Evolutionary conservation across 2,797 vertebrate genomes (phyloP), one percentile per base, ranked within the genome.

Genomic region (Poeciliopsis paucimaculata): DNA sequence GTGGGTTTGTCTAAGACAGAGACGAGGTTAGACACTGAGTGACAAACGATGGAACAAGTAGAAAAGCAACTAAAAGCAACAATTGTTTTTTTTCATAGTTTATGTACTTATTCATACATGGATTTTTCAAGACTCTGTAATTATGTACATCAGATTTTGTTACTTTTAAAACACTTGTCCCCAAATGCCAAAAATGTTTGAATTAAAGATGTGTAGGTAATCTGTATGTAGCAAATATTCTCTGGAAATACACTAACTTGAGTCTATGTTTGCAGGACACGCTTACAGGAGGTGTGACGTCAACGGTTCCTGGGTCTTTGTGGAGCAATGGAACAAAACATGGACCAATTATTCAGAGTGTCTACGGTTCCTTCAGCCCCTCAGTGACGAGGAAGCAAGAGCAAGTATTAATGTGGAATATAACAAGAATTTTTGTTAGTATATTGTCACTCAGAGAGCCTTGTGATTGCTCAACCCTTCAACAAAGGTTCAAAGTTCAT

Each of bases 271-370:
- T 77, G 20, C 78, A 96, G 96, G 96, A 66, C 90, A 95, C 57
- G 97, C 96, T 10, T 97, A 97, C 92, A 96, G 97, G 75, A 94
- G 91, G 66, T 98, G 97, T 82, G 95, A 95, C 20, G 34, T 70
- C 72, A 97, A 98, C 9, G 96, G 96, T 36, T 96, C 96, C 0
- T 98, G 97, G 97, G 95, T 95, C 49, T 94, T 95, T 81, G 91
- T 95, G 83, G 95, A 96, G 47, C 94, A 85, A 46, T 95, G 93
- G 89, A 98, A 98, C 92, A 96, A 95, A 92, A 97, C 97, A 0
- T 97, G 96, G 97, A 92, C 95, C 66, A 97, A 98, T 91, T 98
- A 98, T 88, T 96, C 97, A 0, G 97, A 98, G 80, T 98, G 97
- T 80, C 90, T 97, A 78, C 91, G 46, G 71, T 97, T 96, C 80